A percentile compares a stretch with the other conserved stretches of the same genome.
phyloP scores from a whole-genome alignment of 2,888 invertebrate genomes.

The Pheosia gnoma region DNA sequence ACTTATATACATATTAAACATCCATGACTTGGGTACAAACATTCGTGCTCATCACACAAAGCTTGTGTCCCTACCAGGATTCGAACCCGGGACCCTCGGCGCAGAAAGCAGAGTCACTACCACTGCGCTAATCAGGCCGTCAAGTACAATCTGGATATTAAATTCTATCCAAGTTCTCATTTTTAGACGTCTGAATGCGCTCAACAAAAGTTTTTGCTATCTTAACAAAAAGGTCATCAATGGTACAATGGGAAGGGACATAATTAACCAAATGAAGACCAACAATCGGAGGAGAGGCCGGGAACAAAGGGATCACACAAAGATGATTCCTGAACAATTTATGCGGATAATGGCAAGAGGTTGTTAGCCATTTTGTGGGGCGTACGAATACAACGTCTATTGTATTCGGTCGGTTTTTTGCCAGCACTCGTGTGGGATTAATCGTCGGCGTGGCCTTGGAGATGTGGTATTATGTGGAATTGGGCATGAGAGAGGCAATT shows the following conservation, averaged over 20 bases:
- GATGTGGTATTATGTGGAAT: slow-evolving; percentile 8
- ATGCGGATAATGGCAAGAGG: slow-evolving; percentile 50
- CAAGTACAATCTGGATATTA: no score
- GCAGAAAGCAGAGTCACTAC: no score
- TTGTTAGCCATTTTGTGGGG: slow-evolving; percentile 39
- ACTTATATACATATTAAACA: no score
- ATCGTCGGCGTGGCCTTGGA: slow-evolving; percentile 42
- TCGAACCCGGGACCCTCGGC: no score
- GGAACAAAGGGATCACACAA: slow-evolving; percentile 46
- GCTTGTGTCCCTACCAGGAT: no score
- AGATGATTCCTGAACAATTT: slow-evolving; percentile 53
- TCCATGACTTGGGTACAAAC: no score
- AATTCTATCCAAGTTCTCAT: no score
- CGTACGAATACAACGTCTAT: slow-evolving; percentile 39
- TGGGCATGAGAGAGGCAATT: slow-evolving; percentile 4
- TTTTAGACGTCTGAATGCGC: background rate
- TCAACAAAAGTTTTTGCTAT: background rate
- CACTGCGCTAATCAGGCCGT: no score
- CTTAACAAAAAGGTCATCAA: slow-evolving; percentile 34
- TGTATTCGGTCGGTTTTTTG: slow-evolving; percentile 47
- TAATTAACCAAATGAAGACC: slow-evolving; percentile 59
- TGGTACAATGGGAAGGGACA: slow-evolving; percentile 40
- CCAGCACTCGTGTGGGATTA: slow-evolving; percentile 33
- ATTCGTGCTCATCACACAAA: no score
- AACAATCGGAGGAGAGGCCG: slow-evolving; percentile 40